Base-by-base conservation (phyloP, 2,113 vertebrate species). In the Sylvietta virens region DNA sequence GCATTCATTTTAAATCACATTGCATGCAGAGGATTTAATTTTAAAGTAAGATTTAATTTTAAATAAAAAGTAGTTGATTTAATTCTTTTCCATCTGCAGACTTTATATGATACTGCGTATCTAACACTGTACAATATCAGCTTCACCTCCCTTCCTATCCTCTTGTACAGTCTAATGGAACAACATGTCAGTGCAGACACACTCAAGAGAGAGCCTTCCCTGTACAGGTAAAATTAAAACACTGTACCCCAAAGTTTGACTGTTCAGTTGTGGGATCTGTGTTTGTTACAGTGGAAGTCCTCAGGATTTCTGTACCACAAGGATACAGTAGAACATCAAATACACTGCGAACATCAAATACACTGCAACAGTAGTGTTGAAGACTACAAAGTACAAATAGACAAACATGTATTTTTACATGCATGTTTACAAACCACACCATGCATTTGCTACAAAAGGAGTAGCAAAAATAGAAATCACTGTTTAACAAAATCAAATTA, bases 61-160 rank as follows among this genome's bases (percentile, higher is more conserved):
- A 74, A 81, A 77, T 77, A n/a, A 23, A 69, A 80, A 81, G 26
- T 66, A 62, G 8, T 66, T 87, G 28, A 88, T 91, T 19, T 45
- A 23, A 61, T 77, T 79, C 61, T 94, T 93, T 81, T 96, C 71
- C 45, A 31, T 93, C 82, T 71, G 9, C 98, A 99, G 99, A 99
- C 99, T 56, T 98, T 99, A 90, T 99, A 99, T 6, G 99, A 99
- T 83, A 99, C 99, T 1, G 99, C 99, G 27, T 99, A 99, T 97
- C 97, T 99, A 97, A 99, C 99, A 33, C 98, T 99, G 83, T 99
- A 99, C 98, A 99, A 99, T 98, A 99, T 99, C 98, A 99, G 99
- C 98, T 99, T 99, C 97, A 99, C 99, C 18, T 99, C 99, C 72
- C 99, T 99, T 92, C 99, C 99, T 91, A 99, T 99, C 91, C 98